Conservation (phyloP, 2,888 invertebrate species). For the Pandemis heparana region DNA sequence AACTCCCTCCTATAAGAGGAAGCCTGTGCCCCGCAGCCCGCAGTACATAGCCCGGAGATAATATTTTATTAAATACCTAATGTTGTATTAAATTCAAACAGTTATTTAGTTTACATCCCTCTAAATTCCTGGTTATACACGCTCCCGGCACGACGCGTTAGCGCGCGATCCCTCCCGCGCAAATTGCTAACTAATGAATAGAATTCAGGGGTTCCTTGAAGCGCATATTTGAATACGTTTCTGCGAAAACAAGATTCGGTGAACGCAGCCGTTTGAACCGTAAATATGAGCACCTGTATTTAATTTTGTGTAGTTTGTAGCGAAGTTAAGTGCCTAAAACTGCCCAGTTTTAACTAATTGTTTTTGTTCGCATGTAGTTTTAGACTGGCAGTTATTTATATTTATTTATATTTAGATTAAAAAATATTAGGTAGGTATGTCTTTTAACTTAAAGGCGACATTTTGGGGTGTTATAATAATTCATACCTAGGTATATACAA, state of each 20-base stretch:
- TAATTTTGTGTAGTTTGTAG: not conserved
- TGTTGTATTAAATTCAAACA: not conserved
- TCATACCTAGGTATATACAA: too few species aligned
- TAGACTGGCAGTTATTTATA: too few species aligned
- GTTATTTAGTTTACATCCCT: not conserved
- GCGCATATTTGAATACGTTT: slow-evolving; percentile 43
- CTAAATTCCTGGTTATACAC: not conserved
- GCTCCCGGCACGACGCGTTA: not conserved
- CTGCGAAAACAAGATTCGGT: slow-evolving; percentile 45
- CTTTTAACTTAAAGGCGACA: too few species aligned
- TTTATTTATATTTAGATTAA: too few species aligned
- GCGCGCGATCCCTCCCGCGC: slow-evolving; percentile 8
- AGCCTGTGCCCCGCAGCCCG: too few species aligned
- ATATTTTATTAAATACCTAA: too few species aligned
- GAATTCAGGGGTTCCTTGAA: not conserved
- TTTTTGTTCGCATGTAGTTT: too few species aligned
- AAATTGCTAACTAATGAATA: slow-evolving; percentile 22
- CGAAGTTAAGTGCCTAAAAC: not conserved
- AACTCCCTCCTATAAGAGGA: too few species aligned
- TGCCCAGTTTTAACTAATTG: too few species aligned
- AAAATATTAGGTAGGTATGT: too few species aligned
- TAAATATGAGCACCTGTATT: slow-evolving; percentile 24
- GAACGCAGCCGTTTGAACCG: slow-evolving; percentile 28
- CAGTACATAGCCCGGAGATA: too few species aligned
- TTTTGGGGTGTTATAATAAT: too few species aligned